Base-by-base conservation (phyloP, 2,888 invertebrate species). In the Cosmorhoe ocellata region DNA sequence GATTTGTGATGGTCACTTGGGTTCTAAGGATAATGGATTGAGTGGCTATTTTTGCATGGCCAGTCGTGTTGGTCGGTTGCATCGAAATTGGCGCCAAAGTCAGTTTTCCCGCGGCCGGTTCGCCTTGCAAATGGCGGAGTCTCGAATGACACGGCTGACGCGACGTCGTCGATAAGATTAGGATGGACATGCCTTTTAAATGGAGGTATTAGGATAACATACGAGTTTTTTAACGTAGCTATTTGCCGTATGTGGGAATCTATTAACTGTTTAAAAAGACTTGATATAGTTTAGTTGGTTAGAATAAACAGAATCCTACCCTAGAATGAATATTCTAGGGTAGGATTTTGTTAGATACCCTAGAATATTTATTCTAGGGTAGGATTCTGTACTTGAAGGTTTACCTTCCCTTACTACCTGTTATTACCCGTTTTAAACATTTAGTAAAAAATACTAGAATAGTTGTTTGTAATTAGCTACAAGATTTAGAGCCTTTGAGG, bases 51-150 rank as follows among this genome's bases (percentile, higher is more conserved):
- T 61, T 64, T 68, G 73, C 68, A 67, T 64, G 76, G 78, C 69
- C n/a, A n/a, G n/a, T n/a, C 71, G 76, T 61, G 69, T 67, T 34
- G 74, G 76, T 71, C 71, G 66, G 74, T 59, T 73, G 76, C 76
- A 74, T 81, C 79, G 78, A 87, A 87, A 87, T 87, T 84, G 84
- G 87, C 88, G 87, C 87, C 86, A 82, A 87, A 87, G 86, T 86
- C 78, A 81, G 86, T 86, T 87, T 84, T 83, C 86, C 83, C 84
- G 86, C 76, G 83, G 76, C 82, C 81, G 76, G 87, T 81, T 87
- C 81, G 87, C 87, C 85, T 89, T 88, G 87, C 87, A 86, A 79
- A 86, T 86, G 87, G 86, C 85, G 79, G 77, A 71, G 81, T 75
- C 78, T 87, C 87, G 74, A 84, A 80, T 89, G 88, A 87, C 89